Conservation (phyloP, 2,888 invertebrate genomes). For the Drosophila colorata region DNA sequence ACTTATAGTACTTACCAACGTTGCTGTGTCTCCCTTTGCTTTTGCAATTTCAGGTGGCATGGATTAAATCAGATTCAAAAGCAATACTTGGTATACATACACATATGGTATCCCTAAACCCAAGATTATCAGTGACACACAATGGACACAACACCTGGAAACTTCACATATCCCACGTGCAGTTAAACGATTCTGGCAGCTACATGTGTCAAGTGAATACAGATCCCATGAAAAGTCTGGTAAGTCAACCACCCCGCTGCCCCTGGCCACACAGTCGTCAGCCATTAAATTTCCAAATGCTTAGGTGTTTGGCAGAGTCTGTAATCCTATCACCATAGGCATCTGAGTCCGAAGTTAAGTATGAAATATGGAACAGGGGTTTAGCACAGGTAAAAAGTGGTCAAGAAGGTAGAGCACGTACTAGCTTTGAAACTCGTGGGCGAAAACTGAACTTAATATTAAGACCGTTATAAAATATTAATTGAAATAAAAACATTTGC, state of each 20-base stretch:
- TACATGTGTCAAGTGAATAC: conserved; percentile 98
- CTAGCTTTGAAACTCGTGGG: neutral
- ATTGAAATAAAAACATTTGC: neutral
- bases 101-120: conserved; percentile 95
- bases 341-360: conserved; percentile 54
- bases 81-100: conserved; percentile 95
- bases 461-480: neutral
- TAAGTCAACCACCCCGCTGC: conserved; percentile 83
- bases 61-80: conserved; percentile 96
- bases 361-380: conserved; percentile 24
- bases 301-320: conserved; percentile 36
- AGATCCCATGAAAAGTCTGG: conserved; percentile 95
- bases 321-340: conserved; percentile 60
- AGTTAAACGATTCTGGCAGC: conserved; percentile 95
- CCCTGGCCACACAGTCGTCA: neutral
- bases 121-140: conserved; percentile 94
- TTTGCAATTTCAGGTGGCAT: conserved; percentile 90
- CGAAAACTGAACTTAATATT: conserved; percentile 1
- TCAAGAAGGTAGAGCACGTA: neutral
- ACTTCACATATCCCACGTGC: conserved; percentile 94
- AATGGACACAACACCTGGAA: conserved; percentile 98
- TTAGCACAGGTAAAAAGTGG: conserved; percentile 18
- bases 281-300: conserved; percentile 31
- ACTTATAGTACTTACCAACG: conserved; percentile 28
- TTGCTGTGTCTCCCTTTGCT: conserved; percentile 40